Evolutionary conservation across 2,113 vertebrate genomes (phyloP).

Genomic region (western clawed frog (Xenopus tropicalis)): DNA sequence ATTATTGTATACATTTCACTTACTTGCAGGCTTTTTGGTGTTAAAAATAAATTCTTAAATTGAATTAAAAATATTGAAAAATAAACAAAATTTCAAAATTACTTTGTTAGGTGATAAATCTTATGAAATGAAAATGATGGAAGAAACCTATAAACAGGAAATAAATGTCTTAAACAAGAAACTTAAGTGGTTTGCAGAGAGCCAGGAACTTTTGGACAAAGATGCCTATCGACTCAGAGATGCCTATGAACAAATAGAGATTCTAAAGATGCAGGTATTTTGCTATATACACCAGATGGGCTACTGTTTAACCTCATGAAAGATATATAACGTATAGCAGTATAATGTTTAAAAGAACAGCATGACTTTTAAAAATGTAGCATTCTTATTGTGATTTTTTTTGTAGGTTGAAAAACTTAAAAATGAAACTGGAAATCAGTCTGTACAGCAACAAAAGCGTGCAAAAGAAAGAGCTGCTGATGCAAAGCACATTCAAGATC

Average conservation of each 20-base stretch:
- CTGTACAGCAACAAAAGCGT: constrained; percentile 68
- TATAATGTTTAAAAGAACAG: no score
- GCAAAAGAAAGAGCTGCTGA: constrained; percentile 71
- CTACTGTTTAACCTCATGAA: no score
- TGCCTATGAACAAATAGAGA: constrained; percentile 76
- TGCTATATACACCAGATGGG: no score
- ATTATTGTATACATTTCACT: no score
- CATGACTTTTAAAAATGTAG: no score
- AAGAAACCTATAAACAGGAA: constrained; percentile 82
- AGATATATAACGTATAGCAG: no score
- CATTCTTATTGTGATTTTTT: background rate
- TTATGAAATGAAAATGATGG: constrained; percentile 73
- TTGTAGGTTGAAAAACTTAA: constrained; percentile 80
- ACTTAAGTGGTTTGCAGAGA: constrained; percentile 88
- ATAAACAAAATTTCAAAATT: no score
- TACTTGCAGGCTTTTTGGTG: no score
- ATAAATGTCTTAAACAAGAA: constrained; percentile 72
- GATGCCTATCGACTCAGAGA: constrained; percentile 76
- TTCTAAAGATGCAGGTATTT: constrained; percentile 75
- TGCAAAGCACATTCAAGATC: constrained; percentile 80
- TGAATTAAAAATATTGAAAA: no score
- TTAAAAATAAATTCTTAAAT: no score
- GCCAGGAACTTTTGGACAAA: constrained; percentile 85
- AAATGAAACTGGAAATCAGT: constrained; percentile 66
- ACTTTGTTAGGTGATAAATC: constrained; percentile 68